A percentile compares a stretch with the other conserved stretches of the same genome.
phyloP scores from a whole-genome alignment of 2,113 vertebrate genomes.

The Bothrops jararaca region DNA sequence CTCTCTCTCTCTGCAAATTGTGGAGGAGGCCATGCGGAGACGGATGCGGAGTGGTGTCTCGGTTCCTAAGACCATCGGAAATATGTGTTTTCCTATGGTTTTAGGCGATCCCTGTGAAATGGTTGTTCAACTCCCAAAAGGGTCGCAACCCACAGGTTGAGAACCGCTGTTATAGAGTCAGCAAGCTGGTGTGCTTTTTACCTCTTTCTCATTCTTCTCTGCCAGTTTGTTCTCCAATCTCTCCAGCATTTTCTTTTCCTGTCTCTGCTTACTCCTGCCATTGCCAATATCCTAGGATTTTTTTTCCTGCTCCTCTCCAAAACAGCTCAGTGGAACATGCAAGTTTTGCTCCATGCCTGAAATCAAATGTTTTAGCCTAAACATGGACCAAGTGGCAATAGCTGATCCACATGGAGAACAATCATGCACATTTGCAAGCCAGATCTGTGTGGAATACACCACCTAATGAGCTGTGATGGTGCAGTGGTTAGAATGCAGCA shows the following conservation, averaged over 20 bases:
- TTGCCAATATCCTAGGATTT: not conserved
- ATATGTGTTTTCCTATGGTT: no score
- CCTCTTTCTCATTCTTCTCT: not conserved
- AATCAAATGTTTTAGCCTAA: not conserved
- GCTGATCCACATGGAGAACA: not conserved
- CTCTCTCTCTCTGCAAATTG: no score
- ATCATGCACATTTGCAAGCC: not conserved
- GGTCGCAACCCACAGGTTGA: no score
- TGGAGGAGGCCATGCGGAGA: no score
- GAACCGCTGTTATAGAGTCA: no score
- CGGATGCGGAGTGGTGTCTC: no score
- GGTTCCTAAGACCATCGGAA: no score
- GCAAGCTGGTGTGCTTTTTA: not conserved
- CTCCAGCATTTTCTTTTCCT: not conserved
- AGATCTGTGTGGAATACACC: not conserved
- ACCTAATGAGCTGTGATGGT: no score
- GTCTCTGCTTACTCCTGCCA: not conserved
- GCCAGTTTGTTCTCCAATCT: not conserved
- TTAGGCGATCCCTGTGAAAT: no score
- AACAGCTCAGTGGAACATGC: not conserved
- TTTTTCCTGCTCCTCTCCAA: not conserved
- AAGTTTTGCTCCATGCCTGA: not conserved
- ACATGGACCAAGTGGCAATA: not conserved
- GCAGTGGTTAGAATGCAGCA: no score
- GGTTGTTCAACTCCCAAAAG: no score